A percentile compares a stretch with the other conserved stretches of the same genome.
phyloP scores from a whole-genome alignment of 1,140 invertebrate genomes.

The Teleopsis dalmanni region DNA sequence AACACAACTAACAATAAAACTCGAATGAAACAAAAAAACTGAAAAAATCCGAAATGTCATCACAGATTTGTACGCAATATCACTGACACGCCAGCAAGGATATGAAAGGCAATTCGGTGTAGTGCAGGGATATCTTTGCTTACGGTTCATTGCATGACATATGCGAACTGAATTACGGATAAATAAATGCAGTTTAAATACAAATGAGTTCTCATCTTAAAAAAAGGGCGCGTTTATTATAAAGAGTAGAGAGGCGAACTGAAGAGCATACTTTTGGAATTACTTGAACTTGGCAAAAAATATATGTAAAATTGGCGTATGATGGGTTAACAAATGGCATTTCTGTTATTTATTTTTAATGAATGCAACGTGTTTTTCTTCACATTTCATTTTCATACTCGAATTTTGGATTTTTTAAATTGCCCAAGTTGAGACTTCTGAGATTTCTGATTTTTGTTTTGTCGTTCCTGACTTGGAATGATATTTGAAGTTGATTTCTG shows the following conservation, averaged over 20 bases:
- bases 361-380: constrained; percentile 36
- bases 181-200: neutral
- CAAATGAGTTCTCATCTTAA: neutral
- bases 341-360: constrained; percentile 30
- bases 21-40: neutral
- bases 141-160: constrained; percentile 26
- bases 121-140: constrained; percentile 7
- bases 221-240: too few relatives aligned
- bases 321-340: too few relatives aligned
- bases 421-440: constrained; percentile 5
- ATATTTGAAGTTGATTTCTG: constrained; percentile 4
- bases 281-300: too few relatives aligned
- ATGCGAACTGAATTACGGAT: constrained; percentile 20
- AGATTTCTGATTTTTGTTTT: neutral
- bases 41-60: constrained; percentile 9
- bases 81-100: constrained; percentile 9
- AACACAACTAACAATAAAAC: neutral
- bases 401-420: constrained; percentile 7
- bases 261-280: neutral
- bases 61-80: constrained; percentile 15
- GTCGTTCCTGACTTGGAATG: neutral
- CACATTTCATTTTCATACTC: constrained; percentile 18
- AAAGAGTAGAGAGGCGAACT: too few relatives aligned
- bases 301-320: too few relatives aligned
- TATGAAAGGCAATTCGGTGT: neutral